Base-by-base conservation (phyloP, 1,140 invertebrate species). In the Lordiphosa mommai region DNA sequence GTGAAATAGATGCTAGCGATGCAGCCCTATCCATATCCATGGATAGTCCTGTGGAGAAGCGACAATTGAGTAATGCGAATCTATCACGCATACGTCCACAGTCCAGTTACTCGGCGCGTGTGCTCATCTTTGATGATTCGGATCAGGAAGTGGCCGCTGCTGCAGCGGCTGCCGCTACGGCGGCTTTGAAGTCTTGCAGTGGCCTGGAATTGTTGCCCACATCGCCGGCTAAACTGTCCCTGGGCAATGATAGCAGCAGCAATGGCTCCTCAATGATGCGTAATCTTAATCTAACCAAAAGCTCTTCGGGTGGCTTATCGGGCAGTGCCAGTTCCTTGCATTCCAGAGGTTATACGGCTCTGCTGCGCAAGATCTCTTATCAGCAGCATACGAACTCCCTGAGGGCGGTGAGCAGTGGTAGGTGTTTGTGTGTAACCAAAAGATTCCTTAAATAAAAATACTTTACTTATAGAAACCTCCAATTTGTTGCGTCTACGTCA, bases 401-500 rank as follows among this genome's bases (percentile, higher is more conserved):
- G 36, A 69, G 87, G 4, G 67, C 85, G 10, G 76, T 59, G 4
- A 69, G 68, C 46, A 87, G 72, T 44, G 86, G 86, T 88, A 60
- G 73, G 73, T 55, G 1, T 27, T 27, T 27, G 6, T 0, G 23
- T 27, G 5, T 7, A 4, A 5, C 0, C 20, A 1, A 47, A 32
- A 13, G 43, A 32, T 46, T 16, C 7, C 14, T 41, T 8, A 3
- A 2, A 2, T 4, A 0, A 16, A 36, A 12, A 13, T 17, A 13
- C 38, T 20, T 40, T 14, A 14, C 50, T 14, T 46, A 9, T 14
- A 88, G 88, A 90, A 53, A 70, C 88, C 10, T 94, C 94, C 6
- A 98, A 97, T 89, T 90, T 98, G 59, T 90, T 97, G 63, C 93
- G 95, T 56, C 96, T 98, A 93, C 93, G 95, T 50, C 94, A 94